Conservation (phyloP, 2,797 vertebrate genomes). For the Lacerta bilineata region DNA sequence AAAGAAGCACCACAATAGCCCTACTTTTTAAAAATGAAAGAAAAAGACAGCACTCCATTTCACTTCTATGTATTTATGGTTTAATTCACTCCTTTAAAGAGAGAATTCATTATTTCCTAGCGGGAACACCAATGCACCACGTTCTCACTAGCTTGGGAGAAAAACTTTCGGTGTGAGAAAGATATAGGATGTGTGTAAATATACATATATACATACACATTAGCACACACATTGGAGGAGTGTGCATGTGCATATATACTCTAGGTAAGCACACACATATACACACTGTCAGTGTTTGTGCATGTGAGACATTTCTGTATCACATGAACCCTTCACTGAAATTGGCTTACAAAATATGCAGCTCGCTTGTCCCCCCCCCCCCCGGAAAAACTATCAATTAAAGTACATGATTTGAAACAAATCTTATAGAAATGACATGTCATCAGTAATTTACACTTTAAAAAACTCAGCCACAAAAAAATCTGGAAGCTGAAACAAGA, state of each 20-base stretch:
- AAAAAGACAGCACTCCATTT: slow-evolving; percentile 71
- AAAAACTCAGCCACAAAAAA: slow-evolving; percentile 81
- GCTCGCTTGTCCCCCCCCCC: slow-evolving; percentile 63
- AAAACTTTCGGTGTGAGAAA: slow-evolving; percentile 63
- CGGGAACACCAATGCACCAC: slow-evolving; percentile 74
- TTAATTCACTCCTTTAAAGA: slow-evolving; percentile 79
- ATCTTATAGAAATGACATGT: slow-evolving; percentile 80
- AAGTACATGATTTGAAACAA: slow-evolving; percentile 82
- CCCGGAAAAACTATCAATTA: slow-evolving; percentile 64
- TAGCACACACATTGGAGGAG: slow-evolving; percentile 31
- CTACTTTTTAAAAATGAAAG: slow-evolving; percentile 63
- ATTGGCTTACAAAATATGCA: slow-evolving; percentile 80
- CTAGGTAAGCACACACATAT: slow-evolving; percentile 55
- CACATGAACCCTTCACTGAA: slow-evolving; percentile 75
- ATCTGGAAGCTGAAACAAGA: slow-evolving; percentile 81
- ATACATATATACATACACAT: slow-evolving; percentile 69
- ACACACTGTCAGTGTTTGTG: slow-evolving; percentile 60
- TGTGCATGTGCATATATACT: slow-evolving; percentile 63
- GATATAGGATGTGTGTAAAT: slow-evolving; percentile 76
- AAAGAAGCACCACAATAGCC: slow-evolving; percentile 59
- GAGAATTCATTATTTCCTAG: slow-evolving; percentile 74
- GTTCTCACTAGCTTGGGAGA: slow-evolving; percentile 75
- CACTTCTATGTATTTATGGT: slow-evolving; percentile 72
- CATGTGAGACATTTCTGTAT: slow-evolving; percentile 74
- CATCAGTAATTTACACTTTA: slow-evolving; percentile 82